Evolutionary conservation across 2,113 vertebrate species (phyloP), one percentile per base, ranked within the genome.

Genomic region (Zosterops hypoxanthus): DNA sequence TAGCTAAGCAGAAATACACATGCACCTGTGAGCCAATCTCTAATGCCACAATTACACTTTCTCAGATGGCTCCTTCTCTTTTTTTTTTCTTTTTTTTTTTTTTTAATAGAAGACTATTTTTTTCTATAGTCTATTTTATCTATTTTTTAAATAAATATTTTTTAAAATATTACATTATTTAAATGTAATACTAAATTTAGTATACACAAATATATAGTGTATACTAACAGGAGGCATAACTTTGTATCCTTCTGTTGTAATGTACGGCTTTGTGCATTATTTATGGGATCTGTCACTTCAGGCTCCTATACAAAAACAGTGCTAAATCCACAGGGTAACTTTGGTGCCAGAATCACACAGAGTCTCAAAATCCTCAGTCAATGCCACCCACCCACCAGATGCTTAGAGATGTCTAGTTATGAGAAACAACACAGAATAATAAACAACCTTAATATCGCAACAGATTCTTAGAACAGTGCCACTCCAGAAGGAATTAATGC

Each of bases 301-400:
- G 80, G 18, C 36, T 92, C 46, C 59, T 49, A 18, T 53, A 64
- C 23, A 86, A 82, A 90, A 82, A 7, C 1, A 1, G 22, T n/a
- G 41, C 36, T 88, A 92, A 90, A 80, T 65, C 44, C 50, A 86
- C 56, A 65, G 61, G 46, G 76, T 60, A 83, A 53, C 31, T 82
- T 42, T 3, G 10, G 25, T 86, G 66, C 83, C 82, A 86, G 87
- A 92, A 88, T 56, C 23, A 79, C 44, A 68, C 1, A 82, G 39
- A 63, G 44, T 36, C 44, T 88, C 81, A 44, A 83, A 83, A 76
- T 57, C 79, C 59, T 88, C 82, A 95, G 76, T 82, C 91, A 65
- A 65, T 53, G 28, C 88, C 71, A 94, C 71, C 75, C 76, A 95
- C 79, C 29, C 46, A 90, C 61, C 89, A 95, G 86, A 88, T 88